These are phyloP conservation scores for Aurelia aurita complex sp. Pacific DNA, from an alignment of 30 jellyfish, hydroid and myxozoan species.

Conservation along the genomic window DNA sequence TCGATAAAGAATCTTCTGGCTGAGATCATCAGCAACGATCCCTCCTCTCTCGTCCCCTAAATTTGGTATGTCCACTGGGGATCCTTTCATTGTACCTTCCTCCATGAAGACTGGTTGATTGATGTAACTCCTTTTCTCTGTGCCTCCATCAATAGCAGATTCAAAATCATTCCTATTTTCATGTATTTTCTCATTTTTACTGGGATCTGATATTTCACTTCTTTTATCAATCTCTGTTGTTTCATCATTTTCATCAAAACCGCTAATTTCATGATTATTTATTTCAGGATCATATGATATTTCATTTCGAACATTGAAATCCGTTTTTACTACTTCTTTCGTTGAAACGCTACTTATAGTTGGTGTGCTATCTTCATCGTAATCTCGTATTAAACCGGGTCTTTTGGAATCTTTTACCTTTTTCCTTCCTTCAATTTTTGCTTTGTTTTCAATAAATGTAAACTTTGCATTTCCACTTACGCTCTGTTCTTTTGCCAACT, in stretches of 20 bases:
- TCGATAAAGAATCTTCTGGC: conserved; percentile 1
- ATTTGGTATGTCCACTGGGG: not conserved
- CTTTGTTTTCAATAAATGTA: not conserved
- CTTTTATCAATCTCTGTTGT: conserved; percentile 24
- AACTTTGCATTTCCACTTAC: conserved; percentile 3
- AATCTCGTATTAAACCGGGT: not conserved
- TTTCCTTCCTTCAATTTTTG: not conserved
- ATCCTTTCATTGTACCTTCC: not conserved
- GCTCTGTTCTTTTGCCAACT: not conserved
- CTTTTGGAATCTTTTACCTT: not conserved
- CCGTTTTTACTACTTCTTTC: conserved; percentile 27
- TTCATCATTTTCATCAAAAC: not conserved
- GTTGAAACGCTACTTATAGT: conserved; percentile 27
- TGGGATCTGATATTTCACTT: conserved; percentile 10
- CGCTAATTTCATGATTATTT: not conserved
- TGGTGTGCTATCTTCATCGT: conserved; percentile 15
- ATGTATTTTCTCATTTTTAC: not conserved
- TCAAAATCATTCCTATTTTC: not conserved
- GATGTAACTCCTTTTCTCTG: too few relatives aligned
- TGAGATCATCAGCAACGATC: conserved; percentile 33
- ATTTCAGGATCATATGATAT: conserved; percentile 9
- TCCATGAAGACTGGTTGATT: not conserved
- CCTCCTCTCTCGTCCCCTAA: conserved; percentile 23
- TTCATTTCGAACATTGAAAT: conserved; percentile 5
- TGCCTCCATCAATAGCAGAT: not conserved